Evolutionary conservation across 1,140 invertebrate genomes (phyloP), one percentile per base, ranked within the genome.

Genomic region (Lamellibrachia luymesi): DNA sequence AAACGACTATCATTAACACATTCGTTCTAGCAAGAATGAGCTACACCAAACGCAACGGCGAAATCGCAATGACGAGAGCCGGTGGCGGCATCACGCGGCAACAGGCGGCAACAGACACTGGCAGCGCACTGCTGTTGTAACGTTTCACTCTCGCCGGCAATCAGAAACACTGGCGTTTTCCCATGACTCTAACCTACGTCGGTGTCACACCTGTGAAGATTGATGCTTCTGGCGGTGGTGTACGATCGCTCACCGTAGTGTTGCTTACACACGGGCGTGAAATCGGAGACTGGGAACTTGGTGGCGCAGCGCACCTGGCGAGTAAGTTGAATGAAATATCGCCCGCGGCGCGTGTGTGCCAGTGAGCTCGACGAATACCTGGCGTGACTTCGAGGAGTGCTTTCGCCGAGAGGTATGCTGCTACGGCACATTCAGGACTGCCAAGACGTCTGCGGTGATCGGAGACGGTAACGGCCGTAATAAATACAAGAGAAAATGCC

Each of bases 301-400:
- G 64, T 22, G 64, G 64, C 64, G 17, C 64, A 80, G 64, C 64
- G 64, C 64, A 80, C 64, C 64, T 80, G 64, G 64, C 64, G 64
- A 80, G 64, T 80, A 80, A 80, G 64, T 80, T 80, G 64, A 80
- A 80, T 80, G 64, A 80, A 80, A 80, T 80, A 80, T 80, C 64
- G 64, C 64, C 64, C 1, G 64, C 4, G 64, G 64, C 13, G 52
- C 64, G 64, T 22, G 64, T 6, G 64, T 22, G 64, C 64, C 64
- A 10, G 64, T 80, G 8, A 80, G 64, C 64, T 80, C 64, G 64
- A 22, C 64, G 64, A 80, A 80, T 80, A 80, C 64, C 13, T 80
- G 7, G 64, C 64, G 64, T 80, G 64, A 80, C 64, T 80, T 80
- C 17, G 64, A 10, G 64, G 64, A 80, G 64, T 10, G 64, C 17